Evolutionary conservation across 2,888 invertebrate genomes (phyloP).

Genomic region (Tipula unca): DNA sequence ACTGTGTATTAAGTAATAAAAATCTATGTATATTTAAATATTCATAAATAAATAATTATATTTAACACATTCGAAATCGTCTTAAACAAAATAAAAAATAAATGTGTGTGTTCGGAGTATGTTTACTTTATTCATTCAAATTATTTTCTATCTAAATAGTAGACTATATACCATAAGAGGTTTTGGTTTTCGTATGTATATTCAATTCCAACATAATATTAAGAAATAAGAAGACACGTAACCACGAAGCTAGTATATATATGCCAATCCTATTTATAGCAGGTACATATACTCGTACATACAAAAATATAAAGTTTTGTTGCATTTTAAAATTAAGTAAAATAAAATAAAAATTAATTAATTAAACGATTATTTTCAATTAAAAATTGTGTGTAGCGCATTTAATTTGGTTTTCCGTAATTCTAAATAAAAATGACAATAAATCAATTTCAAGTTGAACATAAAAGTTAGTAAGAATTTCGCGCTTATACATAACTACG

Average conservation of each 20-base stretch:
- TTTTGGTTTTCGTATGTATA: neutral
- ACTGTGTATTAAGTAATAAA: neutral
- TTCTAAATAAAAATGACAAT: neutral
- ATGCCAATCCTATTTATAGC: neutral
- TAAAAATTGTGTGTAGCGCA: neutral
- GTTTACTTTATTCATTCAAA: neutral
- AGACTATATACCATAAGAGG: neutral
- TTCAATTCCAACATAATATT: neutral
- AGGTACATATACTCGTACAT: neutral
- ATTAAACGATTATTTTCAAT: neutral
- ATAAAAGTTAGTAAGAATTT: neutral
- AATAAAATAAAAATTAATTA: neutral
- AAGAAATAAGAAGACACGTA: neutral
- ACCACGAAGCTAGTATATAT: neutral
- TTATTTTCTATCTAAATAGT: neutral
- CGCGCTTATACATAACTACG: neutral
- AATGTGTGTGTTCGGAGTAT: neutral
- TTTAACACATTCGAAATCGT: neutral
- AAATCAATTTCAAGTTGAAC: conserved; percentile 8
- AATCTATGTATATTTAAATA: neutral
- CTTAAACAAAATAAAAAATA: no score
- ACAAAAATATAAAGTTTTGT: neutral
- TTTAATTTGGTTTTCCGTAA: neutral
- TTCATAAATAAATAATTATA: neutral
- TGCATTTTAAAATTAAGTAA: neutral